Base-by-base conservation (phyloP, 92 coral and sea anemone genomes). In the Palythoa heliodiscus region DNA sequence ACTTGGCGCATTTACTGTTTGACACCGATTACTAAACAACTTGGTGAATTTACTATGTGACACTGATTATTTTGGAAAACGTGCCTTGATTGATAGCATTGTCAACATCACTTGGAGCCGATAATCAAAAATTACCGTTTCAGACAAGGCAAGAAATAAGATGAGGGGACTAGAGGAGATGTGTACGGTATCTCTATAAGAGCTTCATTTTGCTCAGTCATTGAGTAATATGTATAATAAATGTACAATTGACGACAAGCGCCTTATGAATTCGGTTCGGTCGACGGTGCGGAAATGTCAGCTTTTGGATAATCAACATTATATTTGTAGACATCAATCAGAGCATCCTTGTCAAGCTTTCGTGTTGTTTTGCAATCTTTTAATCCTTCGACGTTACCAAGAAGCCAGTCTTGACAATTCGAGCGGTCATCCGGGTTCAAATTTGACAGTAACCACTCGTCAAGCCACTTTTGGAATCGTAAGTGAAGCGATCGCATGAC, bases 361-460 rank as follows among this genome's bases (percentile, higher is more conserved):
- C 92, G 89, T 55, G 93, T 89, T 29, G 99, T 97, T 14, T 89
- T 92, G 82, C 99, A 97, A 43, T 95, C 93, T 75, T 88, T 91
- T 17, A 97, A 86, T 23, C 98, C 99, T n/a, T 94, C 99, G 23
- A 89, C 78, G 55, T 91, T 92, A 52, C 99, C 99, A 11, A 93
- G 95, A 54, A 97, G 78, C 99, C 99, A 97, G 73, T 95, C 93
- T 47, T 74, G 90, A 78, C 99, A 97, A 24, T 90, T 64, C 17
- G 86, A 84, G 52, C 93, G 89, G 90, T 92, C 90, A 29, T 97
- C 98, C 40, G 91, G 88, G 53, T 95, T 84, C 22, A 97, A 97
- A 89, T 97, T 91, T 6, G 82, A 87, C 63, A 87, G 81, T 57
- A 90, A 77, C 99, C 99, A 97, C 58, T 84, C 90, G 52, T 92